Percentiles rank a stretch among this genome's conserved stretches.
phyloP scores from a whole-genome alignment of 2,888 invertebrate genomes.

The Calameuta pallipes region DNA sequence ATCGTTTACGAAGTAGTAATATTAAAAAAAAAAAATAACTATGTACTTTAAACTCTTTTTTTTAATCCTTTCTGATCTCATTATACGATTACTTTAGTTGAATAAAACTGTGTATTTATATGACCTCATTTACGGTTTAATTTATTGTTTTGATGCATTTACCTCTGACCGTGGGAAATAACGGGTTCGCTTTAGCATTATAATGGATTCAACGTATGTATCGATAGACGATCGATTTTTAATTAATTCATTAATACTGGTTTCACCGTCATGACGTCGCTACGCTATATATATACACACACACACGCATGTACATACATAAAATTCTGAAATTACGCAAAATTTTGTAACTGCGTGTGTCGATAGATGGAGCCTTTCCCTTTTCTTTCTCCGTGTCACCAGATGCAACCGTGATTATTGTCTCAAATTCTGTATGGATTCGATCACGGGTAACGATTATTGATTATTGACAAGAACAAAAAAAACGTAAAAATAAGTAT shows the following conservation, averaged over 20 bases:
- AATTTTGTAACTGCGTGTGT: not conserved
- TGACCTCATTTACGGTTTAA: slow-evolving; percentile 28
- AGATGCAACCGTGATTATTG: not conserved
- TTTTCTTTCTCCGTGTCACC: not conserved
- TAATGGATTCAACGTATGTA: not conserved
- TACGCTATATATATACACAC: not conserved
- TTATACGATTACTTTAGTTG: slow-evolving; percentile 35
- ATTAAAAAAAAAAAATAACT: slow-evolving; percentile 13
- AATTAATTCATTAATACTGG: slow-evolving; percentile 3
- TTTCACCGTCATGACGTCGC: slow-evolving; percentile 17
- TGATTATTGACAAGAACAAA: not conserved
- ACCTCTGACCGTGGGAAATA: slow-evolving; percentile 11
- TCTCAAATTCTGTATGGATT: not conserved
- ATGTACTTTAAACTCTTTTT: slow-evolving; percentile 27
- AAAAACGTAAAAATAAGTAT: slow-evolving; percentile 22
- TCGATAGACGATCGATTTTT: not conserved
- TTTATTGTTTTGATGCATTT: slow-evolving; percentile 25
- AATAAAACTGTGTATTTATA: slow-evolving; percentile 41
- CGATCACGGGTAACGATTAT: not conserved
- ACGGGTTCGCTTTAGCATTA: not conserved
- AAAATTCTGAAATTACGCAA: not conserved
- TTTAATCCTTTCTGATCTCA: slow-evolving; percentile 35
- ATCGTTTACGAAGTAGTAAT: slow-evolving; percentile 20
- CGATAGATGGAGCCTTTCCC: not conserved
- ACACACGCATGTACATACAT: not conserved